Conservation (phyloP, 2,888 invertebrate species). For the Mesoligia furuncula region DNA sequence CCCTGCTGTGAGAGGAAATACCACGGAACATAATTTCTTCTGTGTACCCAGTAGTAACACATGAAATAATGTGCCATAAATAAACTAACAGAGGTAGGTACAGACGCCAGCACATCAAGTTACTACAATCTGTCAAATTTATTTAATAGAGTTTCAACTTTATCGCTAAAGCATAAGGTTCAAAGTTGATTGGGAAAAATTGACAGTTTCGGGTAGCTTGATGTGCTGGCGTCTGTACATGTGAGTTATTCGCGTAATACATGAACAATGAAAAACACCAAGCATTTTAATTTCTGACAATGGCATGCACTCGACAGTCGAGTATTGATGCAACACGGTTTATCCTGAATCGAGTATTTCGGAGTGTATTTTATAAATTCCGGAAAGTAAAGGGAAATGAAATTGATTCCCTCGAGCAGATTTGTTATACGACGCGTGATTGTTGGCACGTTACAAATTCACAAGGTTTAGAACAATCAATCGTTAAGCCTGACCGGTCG, state of each 20-base stretch:
- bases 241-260: background rate
- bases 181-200: too few relatives aligned
- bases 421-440: slow-evolving; percentile 4
- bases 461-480: slow-evolving; percentile 28
- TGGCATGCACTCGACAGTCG: background rate
- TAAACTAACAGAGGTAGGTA: too few relatives aligned
- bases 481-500: slow-evolving; percentile 28
- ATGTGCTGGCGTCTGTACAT: too few relatives aligned
- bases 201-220: too few relatives aligned
- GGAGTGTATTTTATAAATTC: background rate
- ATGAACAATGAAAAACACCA: background rate
- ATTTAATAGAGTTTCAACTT: too few relatives aligned
- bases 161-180: too few relatives aligned
- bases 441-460: slow-evolving; percentile 9
- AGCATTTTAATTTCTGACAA: background rate
- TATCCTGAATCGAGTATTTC: background rate
- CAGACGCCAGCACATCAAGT: too few relatives aligned
- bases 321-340: background rate
- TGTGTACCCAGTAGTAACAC: too few relatives aligned
- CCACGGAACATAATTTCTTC: too few relatives aligned
- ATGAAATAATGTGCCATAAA: background rate
- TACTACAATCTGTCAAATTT: too few relatives aligned
- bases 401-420: background rate
- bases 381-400: background rate
- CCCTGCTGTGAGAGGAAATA: slow-evolving; percentile 19